Evolutionary conservation across 1,140 invertebrate species (phyloP).

Genomic region (Neodiprion virginianus): DNA sequence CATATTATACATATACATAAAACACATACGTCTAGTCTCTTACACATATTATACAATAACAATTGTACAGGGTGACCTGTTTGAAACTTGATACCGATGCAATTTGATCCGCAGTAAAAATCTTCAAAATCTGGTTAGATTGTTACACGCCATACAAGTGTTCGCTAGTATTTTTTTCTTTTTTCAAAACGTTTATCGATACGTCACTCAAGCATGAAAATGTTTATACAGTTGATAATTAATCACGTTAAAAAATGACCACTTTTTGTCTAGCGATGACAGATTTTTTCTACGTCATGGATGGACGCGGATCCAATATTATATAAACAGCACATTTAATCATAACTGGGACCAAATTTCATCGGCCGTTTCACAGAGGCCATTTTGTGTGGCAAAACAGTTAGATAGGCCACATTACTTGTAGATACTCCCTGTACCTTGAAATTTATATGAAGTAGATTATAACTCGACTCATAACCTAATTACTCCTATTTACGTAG

Average conservation of each 20-base stretch:
- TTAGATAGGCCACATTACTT: conserved; percentile 33
- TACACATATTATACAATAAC: conserved; percentile 24
- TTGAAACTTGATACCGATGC: neutral
- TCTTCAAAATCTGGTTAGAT: no score
- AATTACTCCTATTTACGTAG: neutral
- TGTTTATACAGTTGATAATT: no score
- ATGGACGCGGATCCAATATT: no score
- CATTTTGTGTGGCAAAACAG: neutral
- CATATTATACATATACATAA: neutral
- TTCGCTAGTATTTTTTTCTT: no score
- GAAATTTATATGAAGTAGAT: conserved; percentile 52
- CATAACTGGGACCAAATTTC: neutral
- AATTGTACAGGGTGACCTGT: conserved; percentile 35
- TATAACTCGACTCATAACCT: conserved; percentile 26
- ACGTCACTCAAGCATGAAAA: no score
- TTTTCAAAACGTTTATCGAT: no score
- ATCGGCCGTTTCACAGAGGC: neutral
- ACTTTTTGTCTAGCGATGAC: no score
- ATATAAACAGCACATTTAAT: neutral
- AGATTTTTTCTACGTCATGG: no score
- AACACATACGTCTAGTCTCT: conserved; percentile 20
- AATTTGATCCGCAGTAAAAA: neutral
- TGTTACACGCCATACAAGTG: no score
- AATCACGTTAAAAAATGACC: no score
- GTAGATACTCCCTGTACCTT: conserved; percentile 57